Percentiles rank a stretch among this genome's conserved stretches.
These are phyloP conservation scores for Ptilodon capucinus DNA, from an alignment of 2,888 invertebrate genomes.

Conservation along the genomic window DNA sequence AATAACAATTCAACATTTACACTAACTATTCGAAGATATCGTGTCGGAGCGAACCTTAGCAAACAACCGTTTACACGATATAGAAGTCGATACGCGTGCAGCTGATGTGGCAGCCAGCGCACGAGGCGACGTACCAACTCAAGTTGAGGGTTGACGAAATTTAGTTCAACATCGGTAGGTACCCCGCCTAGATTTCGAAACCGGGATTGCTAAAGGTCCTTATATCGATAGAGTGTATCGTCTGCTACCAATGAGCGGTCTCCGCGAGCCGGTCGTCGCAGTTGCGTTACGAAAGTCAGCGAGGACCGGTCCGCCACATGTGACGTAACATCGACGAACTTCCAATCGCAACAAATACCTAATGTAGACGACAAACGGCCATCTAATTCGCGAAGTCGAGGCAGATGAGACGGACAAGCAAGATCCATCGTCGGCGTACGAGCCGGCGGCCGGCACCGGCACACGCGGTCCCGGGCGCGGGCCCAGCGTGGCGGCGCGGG, in stretches of 20 bases:
- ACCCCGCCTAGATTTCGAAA: too few species aligned
- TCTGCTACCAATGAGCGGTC: neutral
- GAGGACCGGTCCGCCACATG: slow-evolving; percentile 13
- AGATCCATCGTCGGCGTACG: slow-evolving; percentile 2
- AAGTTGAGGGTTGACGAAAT: too few species aligned
- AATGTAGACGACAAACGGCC: slow-evolving; percentile 1
- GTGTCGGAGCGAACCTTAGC: slow-evolving; percentile 5
- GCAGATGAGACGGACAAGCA: too few species aligned
- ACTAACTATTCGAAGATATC: neutral
- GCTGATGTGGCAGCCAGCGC: neutral
- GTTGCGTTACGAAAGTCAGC: neutral
- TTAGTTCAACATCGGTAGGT: too few species aligned
- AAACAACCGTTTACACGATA: slow-evolving; percentile 21
- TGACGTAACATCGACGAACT: slow-evolving; percentile 16
- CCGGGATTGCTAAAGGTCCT: too few species aligned
- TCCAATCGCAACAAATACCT: neutral
- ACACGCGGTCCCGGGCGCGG: slow-evolving; percentile 6
- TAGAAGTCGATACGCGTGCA: slow-evolving; percentile 1
- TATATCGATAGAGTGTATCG: too few species aligned
- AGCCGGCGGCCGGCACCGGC: slow-evolving; percentile 14
- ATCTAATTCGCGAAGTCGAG: too few species aligned
- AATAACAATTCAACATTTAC: too few species aligned
- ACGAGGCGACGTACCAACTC: slow-evolving; percentile 7
- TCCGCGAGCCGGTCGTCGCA: neutral
- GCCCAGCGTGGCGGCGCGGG: slow-evolving; percentile 1